A percentile compares a stretch with the other conserved stretches of the same genome.
These are phyloP conservation scores for Centropyge bicolor DNA, from an alignment of 2,797 vertebrate genomes.

Conservation along the genomic window DNA sequence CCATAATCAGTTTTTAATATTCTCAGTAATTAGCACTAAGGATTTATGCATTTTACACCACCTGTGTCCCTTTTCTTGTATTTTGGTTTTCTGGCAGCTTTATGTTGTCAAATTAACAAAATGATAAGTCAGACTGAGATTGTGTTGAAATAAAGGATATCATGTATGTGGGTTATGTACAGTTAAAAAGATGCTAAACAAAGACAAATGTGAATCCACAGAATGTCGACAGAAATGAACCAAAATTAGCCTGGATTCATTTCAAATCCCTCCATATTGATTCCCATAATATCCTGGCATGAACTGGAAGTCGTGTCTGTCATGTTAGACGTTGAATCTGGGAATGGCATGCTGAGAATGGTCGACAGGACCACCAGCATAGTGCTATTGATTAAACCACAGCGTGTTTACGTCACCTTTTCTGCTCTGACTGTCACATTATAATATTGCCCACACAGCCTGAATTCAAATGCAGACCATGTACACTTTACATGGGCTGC, in stretches of 20 bases:
- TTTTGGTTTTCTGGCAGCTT: neutral
- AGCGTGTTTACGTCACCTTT: neutral
- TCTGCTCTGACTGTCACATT: neutral
- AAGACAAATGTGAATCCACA: neutral
- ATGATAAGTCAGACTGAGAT: neutral
- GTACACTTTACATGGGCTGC: neutral
- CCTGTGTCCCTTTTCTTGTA: neutral
- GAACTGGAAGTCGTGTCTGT: neutral
- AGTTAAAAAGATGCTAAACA: neutral
- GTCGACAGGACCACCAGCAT: neutral
- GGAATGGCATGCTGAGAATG: neutral
- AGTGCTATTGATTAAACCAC: conserved; percentile 6
- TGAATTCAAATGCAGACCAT: conserved; percentile 19
- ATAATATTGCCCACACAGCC: neutral
- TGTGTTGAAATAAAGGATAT: neutral
- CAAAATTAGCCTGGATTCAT: neutral
- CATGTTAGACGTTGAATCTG: neutral
- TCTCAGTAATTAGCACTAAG: neutral
- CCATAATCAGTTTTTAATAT: neutral
- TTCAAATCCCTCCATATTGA: neutral
- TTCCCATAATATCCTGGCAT: neutral
- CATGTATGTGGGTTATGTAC: too few relatives aligned
- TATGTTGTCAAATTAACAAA: neutral
- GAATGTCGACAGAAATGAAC: neutral
- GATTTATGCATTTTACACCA: too few relatives aligned